Percentiles rank a stretch among this genome's conserved stretches.
phyloP scores from a whole-genome alignment of 1,140 invertebrate species.

The Teleogryllus occipitalis region DNA sequence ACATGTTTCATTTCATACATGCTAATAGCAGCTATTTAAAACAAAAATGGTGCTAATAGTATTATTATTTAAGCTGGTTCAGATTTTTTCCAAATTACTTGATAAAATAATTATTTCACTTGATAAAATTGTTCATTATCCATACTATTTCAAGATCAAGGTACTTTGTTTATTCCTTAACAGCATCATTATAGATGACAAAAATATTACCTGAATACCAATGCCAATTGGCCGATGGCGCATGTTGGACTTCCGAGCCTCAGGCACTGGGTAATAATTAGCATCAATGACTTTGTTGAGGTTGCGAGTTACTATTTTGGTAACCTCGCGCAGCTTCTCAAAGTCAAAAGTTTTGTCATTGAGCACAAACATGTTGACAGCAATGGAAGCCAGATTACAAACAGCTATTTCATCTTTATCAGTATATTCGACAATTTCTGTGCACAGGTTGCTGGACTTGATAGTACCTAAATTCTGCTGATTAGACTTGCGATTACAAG shows the following conservation, averaged over 20 bases:
- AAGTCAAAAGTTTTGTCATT: constrained; percentile 77
- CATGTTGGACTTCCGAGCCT: constrained; percentile 78
- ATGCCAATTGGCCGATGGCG: constrained; percentile 93
- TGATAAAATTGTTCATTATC: no score
- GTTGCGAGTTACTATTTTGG: constrained; percentile 85
- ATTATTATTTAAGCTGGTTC: no score
- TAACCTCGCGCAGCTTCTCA: constrained; percentile 74
- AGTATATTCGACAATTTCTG: constrained; percentile 94
- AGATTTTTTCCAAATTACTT: no score
- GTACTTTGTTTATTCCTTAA: no score
- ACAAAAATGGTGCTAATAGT: no score
- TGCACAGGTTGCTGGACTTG: constrained; percentile 96
- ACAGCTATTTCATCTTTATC: constrained; percentile 67
- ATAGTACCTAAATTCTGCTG: constrained; percentile 98
- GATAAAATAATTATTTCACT: no score
- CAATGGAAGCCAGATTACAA: constrained; percentile 96
- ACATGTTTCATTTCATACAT: no score
- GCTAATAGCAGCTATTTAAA: no score
- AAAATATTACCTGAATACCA: constrained; percentile 55
- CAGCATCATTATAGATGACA: no score
- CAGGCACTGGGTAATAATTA: constrained; percentile 90
- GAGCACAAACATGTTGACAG: constrained; percentile 93
- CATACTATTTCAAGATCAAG: no score
- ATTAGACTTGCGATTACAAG: constrained; percentile 95
- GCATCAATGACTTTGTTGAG: constrained; percentile 97